These are phyloP conservation scores for Macrostomum cliftonense DNA, from an alignment of 2,888 invertebrate species.

Conservation along the genomic window DNA sequence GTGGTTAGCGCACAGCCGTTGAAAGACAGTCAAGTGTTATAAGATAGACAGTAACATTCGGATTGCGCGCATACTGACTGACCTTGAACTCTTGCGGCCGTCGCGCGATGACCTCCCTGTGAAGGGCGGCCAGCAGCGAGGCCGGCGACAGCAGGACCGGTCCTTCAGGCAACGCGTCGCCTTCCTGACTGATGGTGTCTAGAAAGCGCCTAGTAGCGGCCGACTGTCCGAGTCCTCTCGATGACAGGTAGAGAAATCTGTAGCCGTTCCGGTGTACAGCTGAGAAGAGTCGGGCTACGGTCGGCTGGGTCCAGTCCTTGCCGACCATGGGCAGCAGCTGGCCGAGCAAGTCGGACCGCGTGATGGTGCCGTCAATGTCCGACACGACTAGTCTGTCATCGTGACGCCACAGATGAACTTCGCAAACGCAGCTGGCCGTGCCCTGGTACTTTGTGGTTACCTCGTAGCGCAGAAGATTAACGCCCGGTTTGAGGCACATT, in stretches of 20 bases:
- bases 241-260: conserved; percentile 82
- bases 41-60: too few species aligned
- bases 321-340: conserved; percentile 93
- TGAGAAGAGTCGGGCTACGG: conserved; percentile 87
- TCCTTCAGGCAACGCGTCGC: conserved; percentile 76
- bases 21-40: too few species aligned
- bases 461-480: conserved; percentile 88
- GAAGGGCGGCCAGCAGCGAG: conserved; percentile 85
- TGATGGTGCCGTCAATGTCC: conserved; percentile 97
- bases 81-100: conserved; percentile 91
- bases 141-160: conserved; percentile 89
- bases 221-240: conserved; percentile 75
- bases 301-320: conserved; percentile 95
- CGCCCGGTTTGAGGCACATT: conserved; percentile 67
- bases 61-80: too few species aligned
- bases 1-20: too few species aligned
- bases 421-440: conserved; percentile 82
- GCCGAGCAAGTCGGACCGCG: conserved; percentile 87
- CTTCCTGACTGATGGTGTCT: conserved; percentile 66
- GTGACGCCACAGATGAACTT: conserved; percentile 86
- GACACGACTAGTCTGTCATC: conserved; percentile 93
- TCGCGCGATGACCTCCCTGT: conserved; percentile 87
- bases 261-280: conserved; percentile 93
- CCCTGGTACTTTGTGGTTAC: conserved; percentile 96
- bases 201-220: conserved; percentile 78